Base-by-base conservation (phyloP, 2,888 invertebrate genomes). In the Lycia hirtaria region DNA sequence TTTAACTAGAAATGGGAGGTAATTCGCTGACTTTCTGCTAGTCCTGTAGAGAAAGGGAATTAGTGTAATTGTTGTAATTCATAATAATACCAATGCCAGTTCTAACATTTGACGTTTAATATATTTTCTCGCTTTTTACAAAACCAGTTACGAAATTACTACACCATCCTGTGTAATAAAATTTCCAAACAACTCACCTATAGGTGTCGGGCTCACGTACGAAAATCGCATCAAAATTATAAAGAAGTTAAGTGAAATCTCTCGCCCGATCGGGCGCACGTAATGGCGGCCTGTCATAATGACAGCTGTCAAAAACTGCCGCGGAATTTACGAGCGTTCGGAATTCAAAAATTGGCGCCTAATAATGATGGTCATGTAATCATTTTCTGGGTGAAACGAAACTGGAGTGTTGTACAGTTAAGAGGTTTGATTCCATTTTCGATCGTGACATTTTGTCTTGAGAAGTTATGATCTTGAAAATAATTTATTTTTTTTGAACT, bases 191-290 rank as follows among this genome's bases (percentile, higher is more conserved):
- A 65, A 72, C 73, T n/a, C 15, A 51, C 71, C 76, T 72, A 69
- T 71, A 82, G 83, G 90, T 89, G 90, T 86, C 77, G 79, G 67
- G 81, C 78, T 87, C 90, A 90, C 90, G 90, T 88, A 77, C 84
- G 55, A 69, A 74, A 82, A 84, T 88, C 84, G 79, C 83, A 81
- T 86, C 85, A 80, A 90, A 91, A 90, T 90, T 90, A 90, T 87
- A 85, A 87, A 81, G 83, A 78, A 81, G 78, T 78, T 87, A 85
- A 87, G 85, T 87, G 85, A 87, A 85, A 85, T 81, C 79, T 73
- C 54, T 60, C 72, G 71, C 58, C 55, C 72, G 75, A 72, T 72
- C 72, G 69, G 65, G 60, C 58, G 65, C 68, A 62, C 67, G 67
- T 79, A 80, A 80, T 78, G 78, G 72, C 62, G 78, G 75, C 74